These are phyloP conservation scores for Danionella cerebrum DNA, from an alignment of 2,113 vertebrate genomes.

Conservation along the genomic window DNA sequence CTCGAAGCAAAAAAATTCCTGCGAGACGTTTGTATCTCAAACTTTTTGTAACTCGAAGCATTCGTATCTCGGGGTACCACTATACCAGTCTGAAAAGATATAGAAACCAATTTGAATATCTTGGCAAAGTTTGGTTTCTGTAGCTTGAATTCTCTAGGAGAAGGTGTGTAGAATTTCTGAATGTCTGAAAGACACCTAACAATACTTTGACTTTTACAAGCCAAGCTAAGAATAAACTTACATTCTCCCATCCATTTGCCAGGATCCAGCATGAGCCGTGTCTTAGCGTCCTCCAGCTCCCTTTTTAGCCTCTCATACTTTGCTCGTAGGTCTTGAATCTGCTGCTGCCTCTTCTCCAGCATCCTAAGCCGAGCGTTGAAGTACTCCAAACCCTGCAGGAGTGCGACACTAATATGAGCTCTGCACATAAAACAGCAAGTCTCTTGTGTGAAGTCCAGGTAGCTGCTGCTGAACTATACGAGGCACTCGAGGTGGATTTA, in stretches of 20 bases:
- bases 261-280: slow-evolving; percentile 76
- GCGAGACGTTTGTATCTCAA: too few relatives aligned
- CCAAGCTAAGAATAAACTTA: slow-evolving; percentile 59
- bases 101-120: too few relatives aligned
- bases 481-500: background rate
- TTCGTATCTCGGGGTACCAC: too few relatives aligned
- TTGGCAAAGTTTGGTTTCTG: too few relatives aligned
- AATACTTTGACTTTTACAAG: too few relatives aligned
- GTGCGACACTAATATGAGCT: background rate
- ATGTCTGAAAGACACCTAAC: too few relatives aligned
- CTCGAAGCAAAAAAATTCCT: too few relatives aligned
- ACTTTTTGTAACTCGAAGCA: too few relatives aligned
- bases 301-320: slow-evolving; percentile 65
- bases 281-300: slow-evolving; percentile 81
- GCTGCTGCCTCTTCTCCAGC: slow-evolving; percentile 76
- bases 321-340: slow-evolving; percentile 70
- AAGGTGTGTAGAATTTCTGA: too few relatives aligned
- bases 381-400: slow-evolving; percentile 71
- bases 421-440: background rate
- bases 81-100: too few relatives aligned
- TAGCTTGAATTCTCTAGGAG: too few relatives aligned
- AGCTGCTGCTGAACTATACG: background rate
- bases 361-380: slow-evolving; percentile 71
- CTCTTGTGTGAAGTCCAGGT: background rate
- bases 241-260: slow-evolving; percentile 81